Evolutionary conservation across 2,888 invertebrate genomes (phyloP).

Genomic region (Eristalinus aeneus): DNA sequence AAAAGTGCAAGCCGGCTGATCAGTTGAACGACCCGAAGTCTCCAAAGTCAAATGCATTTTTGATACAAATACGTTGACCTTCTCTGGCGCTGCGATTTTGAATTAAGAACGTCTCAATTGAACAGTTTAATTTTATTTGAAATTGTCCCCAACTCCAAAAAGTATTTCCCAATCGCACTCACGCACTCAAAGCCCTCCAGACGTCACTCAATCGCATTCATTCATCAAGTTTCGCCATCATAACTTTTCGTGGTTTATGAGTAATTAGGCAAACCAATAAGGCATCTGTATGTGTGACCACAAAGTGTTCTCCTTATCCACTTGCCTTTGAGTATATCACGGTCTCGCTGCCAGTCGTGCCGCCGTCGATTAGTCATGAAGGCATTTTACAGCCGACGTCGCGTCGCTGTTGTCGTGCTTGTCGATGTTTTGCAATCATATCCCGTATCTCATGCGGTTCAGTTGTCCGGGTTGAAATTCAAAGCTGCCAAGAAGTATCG

Average conservation of each 20-base stretch:
- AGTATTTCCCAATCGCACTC: too few species aligned
- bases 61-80: too few species aligned
- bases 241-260: background rate
- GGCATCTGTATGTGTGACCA: background rate
- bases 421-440: slow-evolving; percentile 35
- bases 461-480: slow-evolving; percentile 41
- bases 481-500: slow-evolving; percentile 60
- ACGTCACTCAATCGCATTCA: background rate
- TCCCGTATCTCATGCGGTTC: slow-evolving; percentile 25
- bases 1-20: too few species aligned
- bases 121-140: too few species aligned
- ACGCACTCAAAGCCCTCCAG: too few species aligned
- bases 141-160: too few species aligned
- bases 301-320: slow-evolving; percentile 3
- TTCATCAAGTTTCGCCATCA: background rate
- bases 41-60: too few species aligned
- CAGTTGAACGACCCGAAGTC: too few species aligned
- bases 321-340: background rate
- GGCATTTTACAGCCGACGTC: slow-evolving; percentile 24
- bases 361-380: slow-evolving; percentile 53
- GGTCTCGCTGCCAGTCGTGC: slow-evolving; percentile 22
- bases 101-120: too few species aligned
- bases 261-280: background rate
- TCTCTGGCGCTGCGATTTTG: too few species aligned
- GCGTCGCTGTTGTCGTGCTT: slow-evolving; percentile 12